Evolutionary conservation across 2,888 invertebrate genomes (phyloP).

Genomic region (Alsophila aescularia): DNA sequence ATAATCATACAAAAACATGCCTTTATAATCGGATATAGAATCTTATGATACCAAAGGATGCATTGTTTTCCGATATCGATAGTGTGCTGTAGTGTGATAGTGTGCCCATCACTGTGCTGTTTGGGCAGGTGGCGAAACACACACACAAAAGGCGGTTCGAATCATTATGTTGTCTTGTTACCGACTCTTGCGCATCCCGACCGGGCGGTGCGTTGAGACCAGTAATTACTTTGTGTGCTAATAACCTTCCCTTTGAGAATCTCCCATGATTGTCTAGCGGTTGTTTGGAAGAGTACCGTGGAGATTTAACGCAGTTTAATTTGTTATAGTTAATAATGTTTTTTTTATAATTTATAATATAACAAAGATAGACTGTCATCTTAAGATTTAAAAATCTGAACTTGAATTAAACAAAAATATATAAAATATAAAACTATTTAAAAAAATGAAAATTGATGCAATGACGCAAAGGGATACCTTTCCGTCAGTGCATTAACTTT

Average conservation of each 20-base stretch:
- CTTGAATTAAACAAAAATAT: too few relatives aligned
- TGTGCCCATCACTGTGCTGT: slow-evolving; percentile 63
- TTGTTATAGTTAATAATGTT: too few relatives aligned
- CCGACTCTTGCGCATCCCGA: slow-evolving; percentile 73
- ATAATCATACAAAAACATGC: neutral
- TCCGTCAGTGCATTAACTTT: too few relatives aligned
- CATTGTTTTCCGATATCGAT: slow-evolving; percentile 44
- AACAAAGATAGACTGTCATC: too few relatives aligned
- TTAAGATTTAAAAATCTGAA: too few relatives aligned
- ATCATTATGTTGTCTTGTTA: slow-evolving; percentile 84
- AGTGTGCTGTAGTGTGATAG: too few relatives aligned
- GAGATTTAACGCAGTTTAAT: slow-evolving; percentile 17
- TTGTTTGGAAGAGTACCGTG: slow-evolving; percentile 6
- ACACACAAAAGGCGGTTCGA: slow-evolving; percentile 77
- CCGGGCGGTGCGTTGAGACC: slow-evolving; percentile 69
- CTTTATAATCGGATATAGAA: slow-evolving; percentile 4
- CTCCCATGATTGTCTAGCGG: slow-evolving; percentile 51
- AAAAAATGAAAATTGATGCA: too few relatives aligned
- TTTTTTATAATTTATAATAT: too few relatives aligned
- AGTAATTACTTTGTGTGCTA: slow-evolving; percentile 75
- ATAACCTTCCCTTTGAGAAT: slow-evolving; percentile 54
- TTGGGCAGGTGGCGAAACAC: slow-evolving; percentile 84
- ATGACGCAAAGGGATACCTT: too few relatives aligned
- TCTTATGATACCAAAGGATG: slow-evolving; percentile 13
- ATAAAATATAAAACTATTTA: too few relatives aligned